phyloP scores from a whole-genome alignment of 2,797 vertebrate genomes.

The Gobionotothen gibberifrons region DNA sequence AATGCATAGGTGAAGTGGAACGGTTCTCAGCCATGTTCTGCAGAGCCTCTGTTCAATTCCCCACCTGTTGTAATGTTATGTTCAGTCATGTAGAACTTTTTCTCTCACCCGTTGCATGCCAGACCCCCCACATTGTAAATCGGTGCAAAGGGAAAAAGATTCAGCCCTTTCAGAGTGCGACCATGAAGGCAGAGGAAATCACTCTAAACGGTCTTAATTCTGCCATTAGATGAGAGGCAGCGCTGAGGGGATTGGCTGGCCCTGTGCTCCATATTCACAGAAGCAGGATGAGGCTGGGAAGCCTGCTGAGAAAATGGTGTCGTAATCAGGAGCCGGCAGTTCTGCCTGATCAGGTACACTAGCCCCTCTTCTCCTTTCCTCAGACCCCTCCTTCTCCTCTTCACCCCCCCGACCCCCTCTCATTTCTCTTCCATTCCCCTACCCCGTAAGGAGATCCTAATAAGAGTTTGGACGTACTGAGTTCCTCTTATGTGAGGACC shows the following conservation, averaged over 20 bases:
- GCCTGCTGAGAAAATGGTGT: slow-evolving; percentile 99
- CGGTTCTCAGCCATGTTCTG: slow-evolving; percentile 55
- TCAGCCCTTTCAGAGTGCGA: slow-evolving; percentile 79
- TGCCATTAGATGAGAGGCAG: slow-evolving; percentile 95
- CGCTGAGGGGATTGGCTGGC: slow-evolving; percentile 92
- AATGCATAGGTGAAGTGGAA: slow-evolving; percentile 37
- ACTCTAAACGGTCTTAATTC: slow-evolving; percentile 99
- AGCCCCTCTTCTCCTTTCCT: slow-evolving; percentile 81
- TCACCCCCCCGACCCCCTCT: slow-evolving; percentile 51
- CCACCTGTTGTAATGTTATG: slow-evolving; percentile 84
- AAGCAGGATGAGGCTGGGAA: slow-evolving; percentile 94
- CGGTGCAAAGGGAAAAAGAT: slow-evolving; percentile 74
- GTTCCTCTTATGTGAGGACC: slow-evolving; percentile 80
- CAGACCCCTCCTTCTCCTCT: slow-evolving; percentile 69
- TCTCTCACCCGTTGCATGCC: slow-evolving; percentile 78
- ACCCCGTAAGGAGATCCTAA: slow-evolving; percentile 91
- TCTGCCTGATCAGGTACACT: slow-evolving; percentile 96
- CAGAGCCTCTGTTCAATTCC: slow-evolving; percentile 63
- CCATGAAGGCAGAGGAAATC: slow-evolving; percentile 92
- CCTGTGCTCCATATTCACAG: slow-evolving; percentile 96
- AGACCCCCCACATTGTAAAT: slow-evolving; percentile 86
- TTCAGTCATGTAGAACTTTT: slow-evolving; percentile 85
- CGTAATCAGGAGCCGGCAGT: slow-evolving; percentile 98
- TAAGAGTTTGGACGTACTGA: slow-evolving; percentile 88
- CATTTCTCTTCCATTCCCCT: slow-evolving; percentile 76